Conservation (phyloP, 92 coral and sea anemone genomes). For the Epizoanthus illoricatus region DNA sequence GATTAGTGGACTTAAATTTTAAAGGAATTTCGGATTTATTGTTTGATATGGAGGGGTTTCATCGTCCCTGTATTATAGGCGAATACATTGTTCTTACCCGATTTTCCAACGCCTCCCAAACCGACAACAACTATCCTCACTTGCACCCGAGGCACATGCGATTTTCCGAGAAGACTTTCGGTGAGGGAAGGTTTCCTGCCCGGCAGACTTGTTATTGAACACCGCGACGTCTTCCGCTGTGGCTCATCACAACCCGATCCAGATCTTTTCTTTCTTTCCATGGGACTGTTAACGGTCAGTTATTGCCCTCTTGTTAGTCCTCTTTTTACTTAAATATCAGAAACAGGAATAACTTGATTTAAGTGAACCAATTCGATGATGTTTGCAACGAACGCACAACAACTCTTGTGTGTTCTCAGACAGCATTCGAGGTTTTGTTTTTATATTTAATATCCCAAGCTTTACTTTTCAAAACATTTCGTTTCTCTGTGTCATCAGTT, state of each 20-base stretch:
- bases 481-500: neutral
- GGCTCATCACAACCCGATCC: neutral
- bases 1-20: no score
- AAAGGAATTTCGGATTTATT: no score
- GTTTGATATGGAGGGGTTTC: no score
- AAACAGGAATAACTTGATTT: no score
- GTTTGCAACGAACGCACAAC: no score
- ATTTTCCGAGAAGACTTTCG: conserved; percentile 13
- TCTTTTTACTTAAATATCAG: no score
- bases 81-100: neutral
- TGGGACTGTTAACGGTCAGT: neutral
- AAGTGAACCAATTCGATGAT: no score
- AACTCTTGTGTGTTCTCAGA: no score
- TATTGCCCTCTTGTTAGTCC: neutral
- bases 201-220: neutral
- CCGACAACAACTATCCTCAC: conserved; percentile 9
- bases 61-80: no score
- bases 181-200: conserved; percentile 14
- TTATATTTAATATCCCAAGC: neutral
- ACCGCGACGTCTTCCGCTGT: conserved; percentile 23
- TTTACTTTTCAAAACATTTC: neutral
- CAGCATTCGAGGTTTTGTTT: neutral
- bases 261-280: conserved; percentile 5
- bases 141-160: neutral
- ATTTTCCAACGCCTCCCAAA: conserved; percentile 23